A percentile compares a stretch with the other conserved stretches of the same genome.
Evolutionary conservation across 2,888 invertebrate species (phyloP).

Genomic region (Phyllotreta cruciferae): DNA sequence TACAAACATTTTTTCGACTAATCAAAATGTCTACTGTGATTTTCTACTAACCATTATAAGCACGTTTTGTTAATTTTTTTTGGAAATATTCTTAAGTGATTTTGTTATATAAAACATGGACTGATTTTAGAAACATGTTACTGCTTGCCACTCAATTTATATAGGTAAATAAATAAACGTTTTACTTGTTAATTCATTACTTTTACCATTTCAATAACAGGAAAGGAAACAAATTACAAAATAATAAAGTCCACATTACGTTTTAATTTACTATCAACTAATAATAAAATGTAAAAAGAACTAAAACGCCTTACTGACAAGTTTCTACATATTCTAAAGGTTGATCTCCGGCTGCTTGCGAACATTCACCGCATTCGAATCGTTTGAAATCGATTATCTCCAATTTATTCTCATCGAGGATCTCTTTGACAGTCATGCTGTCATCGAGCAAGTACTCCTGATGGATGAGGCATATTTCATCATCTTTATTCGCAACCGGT

Average conservation of each 20-base stretch:
- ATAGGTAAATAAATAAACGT: conserved; percentile 17
- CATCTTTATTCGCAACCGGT: conserved; percentile 70
- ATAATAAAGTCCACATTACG: no score
- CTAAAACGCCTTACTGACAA: conserved; percentile 62
- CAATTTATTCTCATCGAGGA: conserved; percentile 70
- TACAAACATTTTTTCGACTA: neutral
- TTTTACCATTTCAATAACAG: no score
- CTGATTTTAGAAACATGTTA: conserved; percentile 41
- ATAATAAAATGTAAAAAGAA: no score
- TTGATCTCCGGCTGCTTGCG: conserved; percentile 49
- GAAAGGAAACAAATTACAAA: no score
- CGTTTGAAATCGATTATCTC: conserved; percentile 82
- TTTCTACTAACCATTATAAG: conserved; percentile 36
- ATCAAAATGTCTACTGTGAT: conserved; percentile 35
- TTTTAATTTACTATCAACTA: no score
- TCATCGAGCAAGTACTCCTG: conserved; percentile 90
- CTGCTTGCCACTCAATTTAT: conserved; percentile 26
- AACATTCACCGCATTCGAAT: conserved; percentile 84
- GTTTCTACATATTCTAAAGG: conserved; percentile 69
- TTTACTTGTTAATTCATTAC: neutral
- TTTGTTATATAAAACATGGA: conserved; percentile 38
- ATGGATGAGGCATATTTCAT: conserved; percentile 80
- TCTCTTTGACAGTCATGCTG: conserved; percentile 73
- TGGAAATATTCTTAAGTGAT: conserved; percentile 25
- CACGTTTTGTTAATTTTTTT: conserved; percentile 27